Base-by-base conservation (phyloP, 2,888 invertebrate species). In the Plemyria rubiginata region DNA sequence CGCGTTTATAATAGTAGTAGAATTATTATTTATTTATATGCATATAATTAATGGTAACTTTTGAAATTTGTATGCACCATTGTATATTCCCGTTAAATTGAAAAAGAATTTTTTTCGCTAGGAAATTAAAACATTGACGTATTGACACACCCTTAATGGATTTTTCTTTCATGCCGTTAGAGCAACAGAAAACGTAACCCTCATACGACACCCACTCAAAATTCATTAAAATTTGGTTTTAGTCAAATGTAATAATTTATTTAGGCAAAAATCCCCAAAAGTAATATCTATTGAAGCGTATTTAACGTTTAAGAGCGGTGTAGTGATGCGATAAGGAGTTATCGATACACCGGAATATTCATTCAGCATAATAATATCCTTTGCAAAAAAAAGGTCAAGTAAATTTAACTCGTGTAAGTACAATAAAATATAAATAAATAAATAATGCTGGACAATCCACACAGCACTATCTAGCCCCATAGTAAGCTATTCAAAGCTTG, bases 231-330 rank as follows among this genome's bases (percentile, higher is more conserved):
- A 85, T 84, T 77, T 84, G 82, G 86, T 87, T 89, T 88, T 87
- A 89, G 82, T 86, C 87, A 87, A 89, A 90, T 81, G 84, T 85
- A 81, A 92, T 92, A 86, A 91, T 89, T 91, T 90, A 92, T 92
- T 90, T 87, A 91, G 82, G 85, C 81, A 90, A 90, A 92, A 91
- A 90, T 88, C 87, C 87, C 81, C 81, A 80, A 90, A 91, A 88
- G 91, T 87, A 90, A 89, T 90, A 90, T 87, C 82, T 87, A 88
- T 88, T 88, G 86, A 88, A 79, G 90, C 88, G 86, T 88, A 85
- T 87, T 87, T 86, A 84, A 86, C 81, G 77, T 79, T 83, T 73
- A 81, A 81, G 75, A 74, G 78, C 28, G 74, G 78, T 76, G 82
- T 77, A 80, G 75, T 70, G 74, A 76, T 71, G 75, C 67, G 76